A percentile compares a stretch with the other conserved stretches of the same genome.
These are phyloP conservation scores for Stegodyphus dumicola DNA, from an alignment of 1,140 invertebrate species.

Conservation along the genomic window DNA sequence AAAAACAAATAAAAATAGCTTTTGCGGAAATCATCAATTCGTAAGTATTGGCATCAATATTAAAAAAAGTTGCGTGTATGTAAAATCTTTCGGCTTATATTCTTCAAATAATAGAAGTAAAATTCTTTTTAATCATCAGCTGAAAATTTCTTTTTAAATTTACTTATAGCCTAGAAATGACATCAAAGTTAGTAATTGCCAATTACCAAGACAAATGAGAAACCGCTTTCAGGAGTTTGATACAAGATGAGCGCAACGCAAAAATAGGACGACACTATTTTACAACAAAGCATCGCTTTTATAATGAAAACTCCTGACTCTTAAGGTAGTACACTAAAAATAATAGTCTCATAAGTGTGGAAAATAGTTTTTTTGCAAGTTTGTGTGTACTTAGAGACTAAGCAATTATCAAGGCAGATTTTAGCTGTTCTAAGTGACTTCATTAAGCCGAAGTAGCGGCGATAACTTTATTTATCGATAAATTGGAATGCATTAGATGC, in stretches of 20 bases:
- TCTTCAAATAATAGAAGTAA: no score
- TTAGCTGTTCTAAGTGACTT: conserved; percentile 31
- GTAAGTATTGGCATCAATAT: no score
- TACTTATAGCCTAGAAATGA: conserved; percentile 25
- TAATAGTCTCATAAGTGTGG: conserved; percentile 27
- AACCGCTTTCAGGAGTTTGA: conserved; percentile 18
- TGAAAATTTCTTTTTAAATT: neutral
- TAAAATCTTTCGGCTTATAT: no score
- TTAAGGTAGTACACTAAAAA: conserved; percentile 16
- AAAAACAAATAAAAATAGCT: no score
- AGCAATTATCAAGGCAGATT: conserved; percentile 22
- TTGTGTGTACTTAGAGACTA: neutral
- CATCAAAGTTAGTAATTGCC: conserved; percentile 28
- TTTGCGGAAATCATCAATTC: no score
- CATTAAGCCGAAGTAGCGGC: conserved; percentile 21
- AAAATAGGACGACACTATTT: conserved; percentile 18
- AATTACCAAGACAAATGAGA: conserved; percentile 43
- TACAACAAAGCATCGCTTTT: conserved; percentile 19
- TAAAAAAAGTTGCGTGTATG: no score
- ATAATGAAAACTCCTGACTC: conserved; percentile 27
- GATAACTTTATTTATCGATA: conserved; percentile 50
- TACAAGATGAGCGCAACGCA: conserved; percentile 2
- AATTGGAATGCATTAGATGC: conserved; percentile 39
- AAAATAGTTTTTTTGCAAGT: conserved; percentile 20
- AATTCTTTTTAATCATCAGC: no score